Base-by-base conservation (phyloP, 2,113 vertebrate species). In the Elephantulus edwardii region DNA sequence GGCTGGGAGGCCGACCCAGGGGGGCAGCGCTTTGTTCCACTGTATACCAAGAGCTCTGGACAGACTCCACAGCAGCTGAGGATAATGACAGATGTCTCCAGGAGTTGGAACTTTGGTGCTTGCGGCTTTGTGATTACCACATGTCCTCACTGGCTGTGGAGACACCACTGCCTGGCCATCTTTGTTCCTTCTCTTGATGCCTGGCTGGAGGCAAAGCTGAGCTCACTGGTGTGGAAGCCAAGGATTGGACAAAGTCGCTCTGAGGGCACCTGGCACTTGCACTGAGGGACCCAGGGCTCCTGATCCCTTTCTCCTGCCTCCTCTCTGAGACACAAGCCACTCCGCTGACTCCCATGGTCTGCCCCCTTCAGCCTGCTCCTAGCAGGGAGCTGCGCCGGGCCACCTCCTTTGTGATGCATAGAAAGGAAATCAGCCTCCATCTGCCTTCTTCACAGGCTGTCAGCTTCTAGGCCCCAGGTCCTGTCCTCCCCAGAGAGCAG, bases 371-470 rank as follows among this genome's bases (percentile, higher is more conserved):
- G 80, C 71, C 22, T 12, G 44, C 93, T 95, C 92, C 76, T 42
- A 56, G 83, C 80, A 28, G 66, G 0, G 0, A 44, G 62, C 68
- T 52, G 72, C 88, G 93, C 91, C 96, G 82, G 62, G 20, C 68
- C 83, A 94, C 95, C 88, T 13, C 20, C 83, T 91, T 94, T 87
- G 86, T 48, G 92, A 38, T 82, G 74, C 50, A 54, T 90, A 94
- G 96, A 96, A 95, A 97, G 94, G 96, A 96, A 95, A 97, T 96
- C 0, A 78, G 81, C 56, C 80, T 75, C 75, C 44, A 22, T 68
- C 86, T 82, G 28, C 71, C 81, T 91, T 38, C n/a, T 28, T 19
- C 42, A 88, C 0, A 44, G 56, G 46, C 80, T 93, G 94, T 76
- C 68, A 52, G 91, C 71, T 95, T 71, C 75, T 72, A 56, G 77